Evolutionary conservation across 2,888 invertebrate genomes (phyloP), one percentile per base, ranked within the genome.

Genomic region (Oxytorus armatus): DNA sequence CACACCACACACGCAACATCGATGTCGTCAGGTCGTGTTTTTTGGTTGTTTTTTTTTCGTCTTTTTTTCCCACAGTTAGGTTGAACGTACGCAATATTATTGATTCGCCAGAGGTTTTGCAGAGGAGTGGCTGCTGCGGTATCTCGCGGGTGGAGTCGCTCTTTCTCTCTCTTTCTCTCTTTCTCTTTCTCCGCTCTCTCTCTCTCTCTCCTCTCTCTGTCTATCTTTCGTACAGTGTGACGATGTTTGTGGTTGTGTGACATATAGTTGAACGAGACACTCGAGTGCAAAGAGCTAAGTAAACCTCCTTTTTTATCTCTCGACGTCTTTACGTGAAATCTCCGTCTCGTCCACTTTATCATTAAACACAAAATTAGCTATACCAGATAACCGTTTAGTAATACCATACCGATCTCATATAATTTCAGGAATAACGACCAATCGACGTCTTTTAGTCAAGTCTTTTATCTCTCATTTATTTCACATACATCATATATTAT

Each of bases 31-130:
- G 5, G 33, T 61, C 53, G 66, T 55, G 42, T 65, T 68, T 76
- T 16, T 59, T 25, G 53, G 47, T 65, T 57, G 44, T 70, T 16
- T 10, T 23, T 66, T 57, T 49, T 66, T 59, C 21, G 57, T 44
- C 47, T 65, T 53, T 44, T 53, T 57, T 74, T 29, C 65, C 44
- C 61, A 57, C 66, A 36, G 72, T 68, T 61, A 72, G 68, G 72
- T 76, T 73, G 77, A 73, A 73, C 72, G 73, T 72, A 76, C 79
- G 70, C 79, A 72, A 66, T 72, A 72, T 73, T 80, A 80, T 80
- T 77, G 80, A 80, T 77, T 80, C 68, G 76, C 47, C 16, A 53
- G 68, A 77, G 68, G 39, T 80, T 80, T 80, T 72, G 63, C 80
- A 55, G 65, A 74, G 80, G 72, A 80, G 80, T 77, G 80, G 80